A percentile compares a stretch with the other conserved stretches of the same genome.
phyloP scores from a whole-genome alignment of 2,888 invertebrate species.

The Altica lythri region DNA sequence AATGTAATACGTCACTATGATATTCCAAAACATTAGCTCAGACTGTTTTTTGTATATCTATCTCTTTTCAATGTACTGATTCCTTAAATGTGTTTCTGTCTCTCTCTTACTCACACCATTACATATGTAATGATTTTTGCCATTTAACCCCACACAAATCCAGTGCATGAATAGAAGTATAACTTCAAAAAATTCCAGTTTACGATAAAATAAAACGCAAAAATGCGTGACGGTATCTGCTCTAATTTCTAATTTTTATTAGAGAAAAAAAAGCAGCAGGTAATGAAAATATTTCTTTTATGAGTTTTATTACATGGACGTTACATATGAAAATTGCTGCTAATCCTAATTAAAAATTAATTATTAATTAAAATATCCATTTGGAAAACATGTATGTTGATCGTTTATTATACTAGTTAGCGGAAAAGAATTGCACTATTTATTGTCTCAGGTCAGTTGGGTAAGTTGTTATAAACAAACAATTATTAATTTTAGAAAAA shows the following conservation, averaged over 20 bases:
- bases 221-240: too few species aligned
- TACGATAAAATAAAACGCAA: too few species aligned
- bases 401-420: conserved; percentile 3
- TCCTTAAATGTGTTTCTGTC: too few species aligned
- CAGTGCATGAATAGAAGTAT: too few species aligned
- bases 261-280: conserved; percentile 1
- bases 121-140: too few species aligned
- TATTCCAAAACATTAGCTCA: too few species aligned
- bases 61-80: too few species aligned
- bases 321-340: conserved; percentile 29
- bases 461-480: conserved; percentile 1
- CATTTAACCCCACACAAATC: too few species aligned
- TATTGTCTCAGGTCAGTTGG: conserved; percentile 4
- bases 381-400: conserved; percentile 7
- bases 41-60: too few species aligned
- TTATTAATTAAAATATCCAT: conserved; percentile 23
- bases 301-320: neutral
- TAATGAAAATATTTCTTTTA: neutral
- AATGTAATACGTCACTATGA: too few species aligned
- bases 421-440: conserved; percentile 6
- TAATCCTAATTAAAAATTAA: conserved; percentile 33
- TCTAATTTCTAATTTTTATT: conserved; percentile 1
- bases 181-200: too few species aligned
- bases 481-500: neutral
- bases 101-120: too few species aligned